These are phyloP conservation scores for Pristionchus maxplancki DNA, from an alignment of 2,888 invertebrate genomes.

Conservation along the genomic window DNA sequence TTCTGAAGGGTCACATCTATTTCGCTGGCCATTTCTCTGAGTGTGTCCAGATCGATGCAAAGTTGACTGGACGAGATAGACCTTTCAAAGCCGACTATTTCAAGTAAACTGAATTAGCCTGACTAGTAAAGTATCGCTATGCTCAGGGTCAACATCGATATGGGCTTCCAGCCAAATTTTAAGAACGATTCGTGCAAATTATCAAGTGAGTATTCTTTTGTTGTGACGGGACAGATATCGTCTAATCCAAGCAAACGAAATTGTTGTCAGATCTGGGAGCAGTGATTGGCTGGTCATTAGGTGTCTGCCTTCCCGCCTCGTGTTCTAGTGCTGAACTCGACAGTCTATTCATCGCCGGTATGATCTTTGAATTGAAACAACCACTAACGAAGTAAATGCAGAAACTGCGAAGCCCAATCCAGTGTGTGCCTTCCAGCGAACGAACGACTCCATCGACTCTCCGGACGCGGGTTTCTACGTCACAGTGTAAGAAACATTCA, in stretches of 20 bases:
- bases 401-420: conserved; percentile 2
- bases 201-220: not conserved
- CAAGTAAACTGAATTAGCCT: not conserved
- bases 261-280: not conserved
- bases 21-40: conserved; percentile 27
- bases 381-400: no score
- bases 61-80: not conserved
- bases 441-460: not conserved
- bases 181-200: not conserved
- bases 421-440: not conserved
- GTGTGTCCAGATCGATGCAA: not conserved
- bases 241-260: not conserved
- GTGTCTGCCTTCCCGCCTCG: conserved; percentile 10
- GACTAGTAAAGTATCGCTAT: no score
- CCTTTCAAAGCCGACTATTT: conserved; percentile 15
- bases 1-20: conserved; percentile 28
- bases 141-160: not conserved
- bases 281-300: not conserved
- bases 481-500: not conserved
- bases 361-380: no score
- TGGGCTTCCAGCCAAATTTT: not conserved
- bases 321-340: conserved; percentile 18
- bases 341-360: not conserved
- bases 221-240: no score
- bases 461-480: conserved; percentile 16